Evolutionary conservation across 2,797 vertebrate species (phyloP).

Genomic region (Kryptolebias ocellatus): DNA sequence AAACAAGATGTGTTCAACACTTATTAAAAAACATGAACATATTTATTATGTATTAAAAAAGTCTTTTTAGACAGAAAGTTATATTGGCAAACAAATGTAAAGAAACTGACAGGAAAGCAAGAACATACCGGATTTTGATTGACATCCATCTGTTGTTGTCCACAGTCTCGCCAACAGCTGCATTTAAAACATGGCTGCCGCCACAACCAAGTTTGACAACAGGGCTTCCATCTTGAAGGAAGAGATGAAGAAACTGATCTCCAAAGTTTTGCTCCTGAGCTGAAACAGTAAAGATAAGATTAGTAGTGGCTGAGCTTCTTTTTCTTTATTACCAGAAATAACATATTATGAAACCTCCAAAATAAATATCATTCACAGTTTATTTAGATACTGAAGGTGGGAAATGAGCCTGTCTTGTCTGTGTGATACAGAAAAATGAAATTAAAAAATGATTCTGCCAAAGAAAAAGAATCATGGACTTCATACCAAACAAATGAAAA

Average conservation of each 20-base stretch:
- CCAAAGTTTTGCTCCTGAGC: conserved; percentile 81
- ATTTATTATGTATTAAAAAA: conserved; percentile 1
- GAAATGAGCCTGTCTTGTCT: not conserved
- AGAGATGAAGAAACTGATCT: conserved; percentile 86
- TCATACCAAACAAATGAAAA: not conserved
- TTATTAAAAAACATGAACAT: not conserved
- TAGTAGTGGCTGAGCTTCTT: conserved; percentile 6
- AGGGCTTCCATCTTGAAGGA: conserved; percentile 84
- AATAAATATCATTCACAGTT: conserved; percentile 12
- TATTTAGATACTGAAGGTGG: conserved; percentile 12
- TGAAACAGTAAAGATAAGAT: conserved; percentile 67
- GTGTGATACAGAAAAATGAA: not conserved
- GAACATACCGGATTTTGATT: conserved; percentile 81
- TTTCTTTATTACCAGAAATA: conserved; percentile 4
- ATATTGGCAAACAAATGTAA: not conserved
- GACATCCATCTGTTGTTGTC: conserved; percentile 73
- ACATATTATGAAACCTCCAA: conserved; percentile 3
- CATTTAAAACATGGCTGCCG: conserved; percentile 72
- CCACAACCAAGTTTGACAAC: conserved; percentile 81
- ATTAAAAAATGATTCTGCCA: not conserved
- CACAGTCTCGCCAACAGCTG: conserved; percentile 73
- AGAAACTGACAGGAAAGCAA: conserved; percentile 7
- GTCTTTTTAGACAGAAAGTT: not conserved
- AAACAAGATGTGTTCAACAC: not conserved
- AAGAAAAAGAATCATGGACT: not conserved